These are phyloP conservation scores for Achlya flavicornis DNA, from an alignment of 2,888 invertebrate genomes.

Conservation along the genomic window DNA sequence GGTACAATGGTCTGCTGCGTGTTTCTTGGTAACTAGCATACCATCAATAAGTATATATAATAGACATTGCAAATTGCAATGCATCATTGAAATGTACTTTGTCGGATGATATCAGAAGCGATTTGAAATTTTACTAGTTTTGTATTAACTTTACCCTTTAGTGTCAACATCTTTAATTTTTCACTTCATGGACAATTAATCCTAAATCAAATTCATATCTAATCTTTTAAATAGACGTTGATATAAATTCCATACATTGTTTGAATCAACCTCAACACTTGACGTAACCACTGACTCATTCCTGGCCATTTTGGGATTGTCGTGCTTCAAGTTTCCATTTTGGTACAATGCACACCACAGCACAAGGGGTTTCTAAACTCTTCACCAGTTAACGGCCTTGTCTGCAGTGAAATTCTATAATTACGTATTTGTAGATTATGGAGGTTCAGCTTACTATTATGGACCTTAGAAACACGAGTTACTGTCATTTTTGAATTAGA, in stretches of 20 bases:
- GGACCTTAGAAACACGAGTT: not conserved
- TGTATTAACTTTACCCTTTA: no score
- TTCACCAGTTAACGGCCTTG: constrained; percentile 32
- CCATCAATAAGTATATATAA: no score
- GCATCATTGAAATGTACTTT: no score
- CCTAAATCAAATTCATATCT: not conserved
- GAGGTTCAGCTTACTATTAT: not conserved
- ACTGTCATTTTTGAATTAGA: constrained; percentile 9
- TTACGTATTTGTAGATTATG: constrained; percentile 34
- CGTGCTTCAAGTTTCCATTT: constrained; percentile 50
- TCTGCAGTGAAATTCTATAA: constrained; percentile 44
- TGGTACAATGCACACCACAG: constrained; percentile 18
- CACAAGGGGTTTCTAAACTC: constrained; percentile 47
- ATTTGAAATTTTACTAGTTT: no score
- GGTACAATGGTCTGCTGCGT: not conserved
- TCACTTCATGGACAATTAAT: not conserved
- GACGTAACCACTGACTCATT: constrained; percentile 52
- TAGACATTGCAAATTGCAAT: no score
- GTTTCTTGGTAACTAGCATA: not conserved
- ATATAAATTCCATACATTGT: not conserved
- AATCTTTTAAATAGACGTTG: not conserved
- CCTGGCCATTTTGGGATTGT: constrained; percentile 43
- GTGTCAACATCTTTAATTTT: not conserved
- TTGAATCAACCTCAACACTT: constrained; percentile 24
- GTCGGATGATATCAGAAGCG: no score